Conservation (phyloP, 2,888 invertebrate species). For the Nasonia oneida region DNA sequence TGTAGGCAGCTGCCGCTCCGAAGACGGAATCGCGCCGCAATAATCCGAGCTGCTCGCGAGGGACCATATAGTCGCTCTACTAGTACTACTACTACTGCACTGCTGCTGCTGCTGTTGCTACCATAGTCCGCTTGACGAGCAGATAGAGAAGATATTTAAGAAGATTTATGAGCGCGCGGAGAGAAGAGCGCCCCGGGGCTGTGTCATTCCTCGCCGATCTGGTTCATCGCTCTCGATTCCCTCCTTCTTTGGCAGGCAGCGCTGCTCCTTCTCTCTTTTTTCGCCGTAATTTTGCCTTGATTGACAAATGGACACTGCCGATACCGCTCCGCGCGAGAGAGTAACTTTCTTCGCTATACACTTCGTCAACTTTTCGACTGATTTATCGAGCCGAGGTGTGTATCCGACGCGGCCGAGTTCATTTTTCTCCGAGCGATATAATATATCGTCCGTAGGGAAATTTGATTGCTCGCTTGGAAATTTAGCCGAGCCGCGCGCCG, state of each 20-base stretch:
- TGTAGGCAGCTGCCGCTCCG: conserved; percentile 71
- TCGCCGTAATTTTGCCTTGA: conserved; percentile 37
- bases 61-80: background rate
- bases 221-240: conserved; percentile 19
- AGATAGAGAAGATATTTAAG: conserved; percentile 74
- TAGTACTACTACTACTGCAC: background rate
- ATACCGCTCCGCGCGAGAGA: background rate
- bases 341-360: background rate
- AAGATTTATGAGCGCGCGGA: conserved; percentile 73
- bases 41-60: background rate
- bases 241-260: background rate
- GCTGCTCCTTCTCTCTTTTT: background rate
- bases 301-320: conserved; percentile 52
- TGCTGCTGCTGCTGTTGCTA: background rate
- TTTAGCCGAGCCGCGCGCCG: conserved; percentile 30
- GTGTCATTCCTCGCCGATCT: conserved; percentile 59
- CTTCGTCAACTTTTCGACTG: conserved; percentile 40
- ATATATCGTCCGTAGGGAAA: background rate
- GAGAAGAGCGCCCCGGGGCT: conserved; percentile 55
- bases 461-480: background rate
- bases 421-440: background rate
- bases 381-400: conserved; percentile 22
- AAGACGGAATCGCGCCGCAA: conserved; percentile 9
- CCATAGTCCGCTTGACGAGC: conserved; percentile 67
- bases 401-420: background rate